These are phyloP conservation scores for Gerris buenoi DNA, from an alignment of 1,140 invertebrate species.

Conservation along the genomic window DNA sequence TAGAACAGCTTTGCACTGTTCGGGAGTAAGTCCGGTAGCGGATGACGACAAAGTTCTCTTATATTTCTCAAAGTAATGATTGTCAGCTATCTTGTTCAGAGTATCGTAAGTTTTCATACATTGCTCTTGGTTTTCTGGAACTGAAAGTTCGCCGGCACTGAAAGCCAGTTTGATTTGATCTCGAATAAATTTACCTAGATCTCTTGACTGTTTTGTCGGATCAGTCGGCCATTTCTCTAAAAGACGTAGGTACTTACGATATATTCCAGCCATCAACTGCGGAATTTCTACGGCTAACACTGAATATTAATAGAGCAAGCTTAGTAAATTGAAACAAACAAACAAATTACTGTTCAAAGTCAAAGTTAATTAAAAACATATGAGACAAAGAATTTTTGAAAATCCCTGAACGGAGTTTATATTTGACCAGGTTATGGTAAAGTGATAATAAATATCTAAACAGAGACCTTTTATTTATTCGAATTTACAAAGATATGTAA, in stretches of 20 bases:
- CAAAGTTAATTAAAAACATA: no score
- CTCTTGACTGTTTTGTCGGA: slow-evolving; percentile 51
- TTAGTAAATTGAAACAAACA: no score
- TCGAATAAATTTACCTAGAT: slow-evolving; percentile 57
- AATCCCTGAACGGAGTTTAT: no score
- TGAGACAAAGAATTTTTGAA: no score
- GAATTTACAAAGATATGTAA: no score
- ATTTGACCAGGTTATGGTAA: no score
- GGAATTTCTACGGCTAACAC: no score
- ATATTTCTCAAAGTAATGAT: slow-evolving; percentile 51
- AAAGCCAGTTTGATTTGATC: slow-evolving; percentile 49
- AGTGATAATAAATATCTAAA: no score
- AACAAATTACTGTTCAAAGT: no score
- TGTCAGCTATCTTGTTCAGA: slow-evolving; percentile 50
- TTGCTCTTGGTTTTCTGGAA: slow-evolving; percentile 34
- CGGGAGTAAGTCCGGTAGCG: slow-evolving; percentile 46
- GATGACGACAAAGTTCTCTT: slow-evolving; percentile 37
- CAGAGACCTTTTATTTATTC: no score
- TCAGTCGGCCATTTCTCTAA: slow-evolving; percentile 68
- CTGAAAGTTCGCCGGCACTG: slow-evolving; percentile 37
- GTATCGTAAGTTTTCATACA: slow-evolving; percentile 49
- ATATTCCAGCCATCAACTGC: slow-evolving; percentile 41
- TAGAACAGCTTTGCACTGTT: slow-evolving; percentile 53
- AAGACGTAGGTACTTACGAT: slow-evolving; percentile 55
- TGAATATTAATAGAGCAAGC: no score